phyloP scores from a whole-genome alignment of 2,888 invertebrate species.

The Junonia oenone region DNA sequence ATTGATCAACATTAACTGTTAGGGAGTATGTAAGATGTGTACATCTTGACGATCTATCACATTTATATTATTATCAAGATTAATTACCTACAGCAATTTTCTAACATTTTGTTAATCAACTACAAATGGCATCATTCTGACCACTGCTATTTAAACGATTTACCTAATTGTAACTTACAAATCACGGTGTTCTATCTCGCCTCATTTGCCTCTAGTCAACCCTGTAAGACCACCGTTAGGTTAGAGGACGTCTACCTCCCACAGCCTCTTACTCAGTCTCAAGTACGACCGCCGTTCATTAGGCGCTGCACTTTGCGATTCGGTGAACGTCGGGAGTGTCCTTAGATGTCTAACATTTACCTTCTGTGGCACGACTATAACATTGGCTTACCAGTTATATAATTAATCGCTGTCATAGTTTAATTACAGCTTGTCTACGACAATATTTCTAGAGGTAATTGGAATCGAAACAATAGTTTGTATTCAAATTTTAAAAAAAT shows the following conservation, averaged over 20 bases:
- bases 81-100: no score
- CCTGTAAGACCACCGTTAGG: slow-evolving; percentile 30
- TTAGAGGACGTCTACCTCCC: slow-evolving; percentile 50
- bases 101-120: no score
- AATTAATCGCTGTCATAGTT: neutral
- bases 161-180: neutral
- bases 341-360: slow-evolving; percentile 1
- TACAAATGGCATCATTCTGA: neutral
- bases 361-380: neutral
- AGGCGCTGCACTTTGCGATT: slow-evolving; percentile 16
- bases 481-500: no score
- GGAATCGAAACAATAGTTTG: no score
- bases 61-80: no score
- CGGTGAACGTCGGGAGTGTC: slow-evolving; percentile 15
- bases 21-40: no score
- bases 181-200: neutral
- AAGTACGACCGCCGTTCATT: slow-evolving; percentile 38
- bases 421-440: neutral
- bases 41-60: no score
- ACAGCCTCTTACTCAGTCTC: slow-evolving; percentile 46
- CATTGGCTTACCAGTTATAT: neutral
- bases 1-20: no score
- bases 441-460: neutral
- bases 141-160: neutral
- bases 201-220: slow-evolving; percentile 8